A percentile compares a stretch with the other conserved stretches of the same genome.
phyloP scores from a whole-genome alignment of 2,113 vertebrate genomes.

The Lipophrys pholis region DNA sequence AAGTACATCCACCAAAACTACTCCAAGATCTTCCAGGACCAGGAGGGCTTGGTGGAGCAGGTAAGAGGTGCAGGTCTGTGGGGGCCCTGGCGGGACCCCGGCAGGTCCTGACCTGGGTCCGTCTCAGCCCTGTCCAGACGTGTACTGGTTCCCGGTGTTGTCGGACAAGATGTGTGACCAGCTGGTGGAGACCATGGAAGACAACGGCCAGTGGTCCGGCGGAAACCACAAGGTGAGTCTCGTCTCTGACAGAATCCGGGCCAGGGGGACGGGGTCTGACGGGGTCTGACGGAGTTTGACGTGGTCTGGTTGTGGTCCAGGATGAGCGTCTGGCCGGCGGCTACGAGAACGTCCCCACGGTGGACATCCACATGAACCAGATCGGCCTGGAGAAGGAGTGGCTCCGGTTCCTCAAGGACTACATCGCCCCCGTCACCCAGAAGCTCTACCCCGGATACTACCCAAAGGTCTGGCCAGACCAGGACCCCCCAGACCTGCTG shows the following conservation, averaged over 20 bases:
- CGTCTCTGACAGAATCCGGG: background rate
- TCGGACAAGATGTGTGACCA: slow-evolving; percentile 77
- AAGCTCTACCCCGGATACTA: slow-evolving; percentile 89
- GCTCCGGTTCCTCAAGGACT: slow-evolving; percentile 89
- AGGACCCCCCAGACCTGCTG: too few relatives aligned
- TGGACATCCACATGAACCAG: slow-evolving; percentile 94
- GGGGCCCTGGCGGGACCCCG: too few relatives aligned
- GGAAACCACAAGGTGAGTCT: slow-evolving; percentile 78
- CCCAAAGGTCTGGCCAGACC: slow-evolving; percentile 81
- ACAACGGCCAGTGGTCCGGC: slow-evolving; percentile 84
- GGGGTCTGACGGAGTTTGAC: too few relatives aligned
- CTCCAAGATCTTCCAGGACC: slow-evolving; percentile 70
- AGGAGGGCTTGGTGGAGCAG: slow-evolving; percentile 53
- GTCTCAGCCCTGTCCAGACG: slow-evolving; percentile 73
- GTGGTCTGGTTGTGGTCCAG: slow-evolving; percentile 70
- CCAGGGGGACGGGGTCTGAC: too few relatives aligned
- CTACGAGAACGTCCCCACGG: slow-evolving; percentile 91
- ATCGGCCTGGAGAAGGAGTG: slow-evolving; percentile 89
- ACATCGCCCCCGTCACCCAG: slow-evolving; percentile 87
- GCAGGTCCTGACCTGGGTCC: background rate
- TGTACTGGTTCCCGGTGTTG: slow-evolving; percentile 77
- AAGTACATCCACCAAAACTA: slow-evolving; percentile 73
- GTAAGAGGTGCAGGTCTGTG: slow-evolving; percentile 32
- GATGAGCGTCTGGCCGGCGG: slow-evolving; percentile 88
- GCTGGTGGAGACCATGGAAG: slow-evolving; percentile 86